Evolutionary conservation across 2,888 invertebrate genomes (phyloP), one percentile per base, ranked within the genome.

Genomic region (Notodonta dromedarius): DNA sequence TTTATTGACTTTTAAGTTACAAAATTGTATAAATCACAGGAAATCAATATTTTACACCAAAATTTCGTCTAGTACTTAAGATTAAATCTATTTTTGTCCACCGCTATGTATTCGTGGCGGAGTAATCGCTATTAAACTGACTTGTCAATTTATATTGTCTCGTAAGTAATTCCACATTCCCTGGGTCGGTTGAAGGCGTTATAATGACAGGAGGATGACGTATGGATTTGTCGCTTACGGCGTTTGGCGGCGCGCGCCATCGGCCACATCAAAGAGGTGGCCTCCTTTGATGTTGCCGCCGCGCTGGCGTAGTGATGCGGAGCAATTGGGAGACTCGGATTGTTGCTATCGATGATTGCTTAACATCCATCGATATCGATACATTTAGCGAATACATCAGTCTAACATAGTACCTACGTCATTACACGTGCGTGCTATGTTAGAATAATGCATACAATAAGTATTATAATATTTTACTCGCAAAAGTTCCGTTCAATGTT

Each of bases 211-310:
- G 83, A 87, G 91, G 89, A 93, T 93, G 93, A 93, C 93, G 93
- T 93, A 93, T 93, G 93, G 92, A 91, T 90, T 92, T 90, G 93
- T 90, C 93, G 93, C 93, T 93, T 93, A 93, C 87, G 93, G 93
- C 93, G 87, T 93, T 93, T 90, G 86, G 91, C 83, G 89, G 92
- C 93, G 90, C 93, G 93, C 90, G 93, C 93, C 93, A 83, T 82
- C 93, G 93, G 93, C 92, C 90, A 88, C 91, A 87, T 93, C 93
- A 93, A 93, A 93, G 93, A 92, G 93, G 93, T 93, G 93, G 93
- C 84, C 93, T 85, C 85, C 89, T 93, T 93, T 93, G 93, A 93
- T 86, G 89, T 87, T 87, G 90, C 93, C 93, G 93, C 91, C 86
- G 85, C 83, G 82, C 88, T 88, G 90, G 83, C 85, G 79, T 80